phyloP scores from a whole-genome alignment of 2,888 invertebrate species.

The Megaustenia siamemsis region DNA sequence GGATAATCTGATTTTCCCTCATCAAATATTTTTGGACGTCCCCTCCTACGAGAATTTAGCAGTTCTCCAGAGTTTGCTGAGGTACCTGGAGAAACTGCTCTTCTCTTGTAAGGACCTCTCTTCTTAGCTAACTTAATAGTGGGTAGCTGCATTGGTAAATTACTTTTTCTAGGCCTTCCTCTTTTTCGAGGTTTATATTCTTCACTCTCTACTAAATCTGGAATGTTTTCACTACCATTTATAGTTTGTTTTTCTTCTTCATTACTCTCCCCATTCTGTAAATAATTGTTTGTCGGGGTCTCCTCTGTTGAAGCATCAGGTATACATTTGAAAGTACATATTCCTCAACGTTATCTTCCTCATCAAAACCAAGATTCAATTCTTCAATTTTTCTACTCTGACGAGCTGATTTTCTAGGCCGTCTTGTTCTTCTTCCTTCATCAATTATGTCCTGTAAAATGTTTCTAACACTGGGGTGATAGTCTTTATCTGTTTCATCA shows the following conservation, averaged over 20 bases:
- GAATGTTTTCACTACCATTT: slow-evolving; percentile 51
- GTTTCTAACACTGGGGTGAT: slow-evolving; percentile 32
- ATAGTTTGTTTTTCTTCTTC: neutral
- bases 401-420: slow-evolving; percentile 45
- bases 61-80: neutral
- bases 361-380: slow-evolving; percentile 13
- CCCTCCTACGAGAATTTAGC: slow-evolving; percentile 23
- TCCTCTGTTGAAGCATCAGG: slow-evolving; percentile 3
- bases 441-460: slow-evolving; percentile 28
- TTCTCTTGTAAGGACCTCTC: slow-evolving; percentile 7
- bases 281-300: neutral
- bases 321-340: neutral
- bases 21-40: slow-evolving; percentile 53
- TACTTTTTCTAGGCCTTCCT: slow-evolving; percentile 47
- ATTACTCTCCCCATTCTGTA: slow-evolving; percentile 6
- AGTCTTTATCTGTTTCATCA: slow-evolving; percentile 46
- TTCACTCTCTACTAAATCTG: slow-evolving; percentile 12
- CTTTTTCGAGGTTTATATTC: slow-evolving; percentile 31
- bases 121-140: slow-evolving; percentile 36
- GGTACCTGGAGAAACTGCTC: neutral
- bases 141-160: slow-evolving; percentile 19
- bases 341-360: slow-evolving; percentile 8
- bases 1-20: slow-evolving; percentile 51
- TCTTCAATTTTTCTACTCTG: slow-evolving; percentile 45
- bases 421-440: slow-evolving; percentile 28